Conservation (phyloP, 1,140 invertebrate genomes). For the Caenorhabditis tropicalis region DNA sequence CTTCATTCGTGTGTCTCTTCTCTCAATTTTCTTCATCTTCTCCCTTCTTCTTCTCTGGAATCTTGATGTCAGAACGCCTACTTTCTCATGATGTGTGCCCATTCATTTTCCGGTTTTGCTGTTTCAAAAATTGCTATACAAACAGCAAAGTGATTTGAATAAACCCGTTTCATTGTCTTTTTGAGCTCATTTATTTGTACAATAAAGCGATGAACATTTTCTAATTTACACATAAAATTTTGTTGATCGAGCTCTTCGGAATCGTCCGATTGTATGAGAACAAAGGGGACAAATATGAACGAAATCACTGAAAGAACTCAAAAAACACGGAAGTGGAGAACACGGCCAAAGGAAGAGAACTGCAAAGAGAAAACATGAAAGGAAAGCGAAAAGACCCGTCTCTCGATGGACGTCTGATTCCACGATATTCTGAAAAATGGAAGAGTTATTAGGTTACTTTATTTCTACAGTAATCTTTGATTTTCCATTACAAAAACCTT, state of each 20-base stretch:
- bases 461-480: too few species aligned
- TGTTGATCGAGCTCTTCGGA: conserved; percentile 48
- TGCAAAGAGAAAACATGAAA: conserved; percentile 61
- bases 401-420: conserved; percentile 59
- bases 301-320: conserved; percentile 64
- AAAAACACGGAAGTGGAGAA: conserved; percentile 60
- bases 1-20: background rate
- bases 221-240: conserved; percentile 58
- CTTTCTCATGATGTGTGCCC: conserved; percentile 14
- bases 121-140: conserved; percentile 39
- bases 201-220: background rate
- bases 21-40: background rate
- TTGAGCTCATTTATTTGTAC: background rate
- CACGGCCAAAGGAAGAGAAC: conserved; percentile 66
- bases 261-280: conserved; percentile 61
- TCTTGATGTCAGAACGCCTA: conserved; percentile 26
- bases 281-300: conserved; percentile 62
- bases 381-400: conserved; percentile 62
- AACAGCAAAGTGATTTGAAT: background rate
- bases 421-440: conserved; percentile 60
- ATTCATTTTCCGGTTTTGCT: conserved; percentile 35
- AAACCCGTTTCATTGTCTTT: background rate
- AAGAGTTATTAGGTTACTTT: background rate
- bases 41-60: background rate
- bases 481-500: too few species aligned